Base-by-base conservation (phyloP, 1,140 invertebrate species). In the Hylaeus anthracinus region DNA sequence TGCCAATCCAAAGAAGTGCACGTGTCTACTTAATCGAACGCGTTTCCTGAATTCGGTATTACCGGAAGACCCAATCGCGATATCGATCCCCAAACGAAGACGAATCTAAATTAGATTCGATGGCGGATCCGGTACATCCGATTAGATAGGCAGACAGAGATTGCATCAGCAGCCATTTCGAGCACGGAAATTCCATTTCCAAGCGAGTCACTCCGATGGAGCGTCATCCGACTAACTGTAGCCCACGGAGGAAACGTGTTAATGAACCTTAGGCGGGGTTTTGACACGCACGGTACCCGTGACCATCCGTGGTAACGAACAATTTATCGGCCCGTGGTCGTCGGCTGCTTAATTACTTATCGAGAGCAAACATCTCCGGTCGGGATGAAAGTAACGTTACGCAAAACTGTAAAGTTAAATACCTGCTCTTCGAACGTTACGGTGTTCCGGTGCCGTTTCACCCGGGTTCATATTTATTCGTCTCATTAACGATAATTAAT, bases 261-360 rank as follows among this genome's bases (percentile, higher is more conserved):
- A 82, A 82, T 72, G 80, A 71, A 71, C 67, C 51, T 43, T 81
- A 56, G 43, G 12, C 45, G 65, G 51, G 56, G 26, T 73, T 73
- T 66, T 66, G 60, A 64, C 71, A 37, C n/a, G 15, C 12, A n/a
- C 10, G 8, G 5, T 48, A 43, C 61, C 26, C n/a, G 26, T 37
- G 26, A 5, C 26, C 15, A 37, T 41, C 26, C 48, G 65, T 69
- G 64, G 48, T 81, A 76, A 69, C 12, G 48, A 37, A 55, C 55
- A 63, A 61, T 76, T 81, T 80, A 80, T 66, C 43, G 70, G 56
- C 6, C 51, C 12, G 60, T 55, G 9, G 60, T 81, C 55, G 66
- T 61, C 39, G 14, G 65, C 45, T 76, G 74, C 63, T 78, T 78
- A 64, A 71, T 71, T 78, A 71, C 74, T 65, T 55, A 81, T 78